phyloP scores from a whole-genome alignment of 1,140 invertebrate genomes.

The Charaxes varanes region DNA sequence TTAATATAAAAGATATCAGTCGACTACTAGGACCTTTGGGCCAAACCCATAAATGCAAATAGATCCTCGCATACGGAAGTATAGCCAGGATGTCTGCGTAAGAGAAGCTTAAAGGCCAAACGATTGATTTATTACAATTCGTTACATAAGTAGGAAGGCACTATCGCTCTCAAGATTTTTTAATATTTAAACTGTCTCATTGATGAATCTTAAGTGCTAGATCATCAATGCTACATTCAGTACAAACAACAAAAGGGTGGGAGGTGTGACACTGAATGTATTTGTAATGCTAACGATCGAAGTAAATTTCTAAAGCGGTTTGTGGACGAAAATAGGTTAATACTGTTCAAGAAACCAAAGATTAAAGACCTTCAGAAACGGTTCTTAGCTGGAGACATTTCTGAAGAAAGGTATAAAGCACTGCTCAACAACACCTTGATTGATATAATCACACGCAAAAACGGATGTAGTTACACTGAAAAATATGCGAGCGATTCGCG shows the following conservation, averaged over 20 bases:
- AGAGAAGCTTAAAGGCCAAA: slow-evolving; percentile 16
- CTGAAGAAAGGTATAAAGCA: no score
- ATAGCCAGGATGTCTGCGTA: slow-evolving; percentile 10
- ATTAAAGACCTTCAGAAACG: no score
- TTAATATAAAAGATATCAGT: slow-evolving; percentile 5
- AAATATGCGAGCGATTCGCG: slow-evolving; percentile 31
- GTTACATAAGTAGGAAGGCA: slow-evolving; percentile 15
- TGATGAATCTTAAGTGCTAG: slow-evolving; percentile 27
- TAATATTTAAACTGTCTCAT: slow-evolving; percentile 17
- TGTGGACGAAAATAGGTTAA: no score
- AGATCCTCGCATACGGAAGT: slow-evolving; percentile 15
- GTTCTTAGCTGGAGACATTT: no score
- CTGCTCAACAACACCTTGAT: no score
- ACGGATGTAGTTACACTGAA: no score
- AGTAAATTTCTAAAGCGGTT: no score
- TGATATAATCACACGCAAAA: no score
- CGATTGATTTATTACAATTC: slow-evolving; percentile 13
- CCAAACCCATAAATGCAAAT: slow-evolving; percentile 15
- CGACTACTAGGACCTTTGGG: slow-evolving; percentile 12
- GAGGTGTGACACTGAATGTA: no score
- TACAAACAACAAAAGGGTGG: slow-evolving; percentile 32
- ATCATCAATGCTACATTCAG: slow-evolving; percentile 38
- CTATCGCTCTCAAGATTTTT: slow-evolving; percentile 8
- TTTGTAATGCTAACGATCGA: no score
- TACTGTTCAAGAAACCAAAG: no score